These are phyloP conservation scores for Thrips palmi DNA, from an alignment of 1,140 invertebrate genomes.

Conservation along the genomic window DNA sequence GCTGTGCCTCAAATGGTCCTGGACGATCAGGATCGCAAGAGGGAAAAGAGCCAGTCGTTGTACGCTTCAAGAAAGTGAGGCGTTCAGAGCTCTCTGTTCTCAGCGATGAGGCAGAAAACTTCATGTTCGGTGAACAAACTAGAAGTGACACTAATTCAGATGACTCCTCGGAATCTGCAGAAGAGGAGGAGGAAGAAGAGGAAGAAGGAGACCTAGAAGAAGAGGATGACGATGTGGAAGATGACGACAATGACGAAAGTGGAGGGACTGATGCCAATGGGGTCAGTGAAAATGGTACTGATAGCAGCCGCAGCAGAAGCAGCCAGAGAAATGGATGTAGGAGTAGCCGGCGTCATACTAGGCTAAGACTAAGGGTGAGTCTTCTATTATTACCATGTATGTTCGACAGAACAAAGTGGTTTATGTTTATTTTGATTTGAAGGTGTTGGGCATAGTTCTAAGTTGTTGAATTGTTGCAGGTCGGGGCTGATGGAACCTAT, in stretches of 20 bases:
- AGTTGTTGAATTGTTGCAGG: too few relatives aligned
- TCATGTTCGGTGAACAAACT: conserved; percentile 52
- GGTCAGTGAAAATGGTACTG: not conserved
- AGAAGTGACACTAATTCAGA: conserved; percentile 23
- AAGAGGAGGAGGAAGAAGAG: conserved; percentile 26
- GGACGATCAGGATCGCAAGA: conserved; percentile 15
- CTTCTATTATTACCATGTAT: too few relatives aligned
- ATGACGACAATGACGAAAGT: conserved; percentile 4
- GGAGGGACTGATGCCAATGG: conserved; percentile 5
- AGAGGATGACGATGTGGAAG: not conserved
- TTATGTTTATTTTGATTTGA: too few relatives aligned
- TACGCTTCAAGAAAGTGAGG: conserved; percentile 38
- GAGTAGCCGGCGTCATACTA: too few relatives aligned
- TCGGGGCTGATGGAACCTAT: too few relatives aligned
- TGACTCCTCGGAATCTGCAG: too few relatives aligned
- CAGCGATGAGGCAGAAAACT: conserved; percentile 64
- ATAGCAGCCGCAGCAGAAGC: not conserved
- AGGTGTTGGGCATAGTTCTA: too few relatives aligned
- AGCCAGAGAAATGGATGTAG: too few relatives aligned
- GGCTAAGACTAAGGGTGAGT: too few relatives aligned
- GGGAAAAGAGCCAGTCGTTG: conserved; percentile 30
- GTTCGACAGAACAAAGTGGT: too few relatives aligned
- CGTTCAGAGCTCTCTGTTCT: conserved; percentile 50
- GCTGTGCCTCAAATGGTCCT: conserved; percentile 14
- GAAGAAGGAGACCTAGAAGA: conserved; percentile 22